Base-by-base conservation (phyloP, 1,140 invertebrate species). In the Eurosta solidaginis region DNA sequence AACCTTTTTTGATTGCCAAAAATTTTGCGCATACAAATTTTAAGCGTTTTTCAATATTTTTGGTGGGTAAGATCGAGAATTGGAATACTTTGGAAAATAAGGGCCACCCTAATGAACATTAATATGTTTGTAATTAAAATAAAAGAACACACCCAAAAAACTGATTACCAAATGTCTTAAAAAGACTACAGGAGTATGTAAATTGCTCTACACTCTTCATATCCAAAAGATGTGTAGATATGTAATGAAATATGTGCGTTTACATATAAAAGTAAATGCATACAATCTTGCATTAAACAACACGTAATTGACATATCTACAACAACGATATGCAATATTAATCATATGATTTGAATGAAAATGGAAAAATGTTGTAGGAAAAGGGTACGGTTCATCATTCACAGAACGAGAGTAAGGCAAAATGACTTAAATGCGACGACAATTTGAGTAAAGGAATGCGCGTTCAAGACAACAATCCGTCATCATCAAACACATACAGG, bases 101-200 rank as follows among this genome's bases (percentile, higher is more conserved):
- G n/a, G n/a, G n/a, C n/a, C n/a, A n/a, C n/a, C n/a, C n/a, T n/a
- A n/a, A n/a, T 59, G 22, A 10, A 54, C 50, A 27, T 59, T 12
- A 22, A 12, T 36, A 40, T 0, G 20, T 22, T 20, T 22, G 27
- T 68, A 40, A 68, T 68, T 68, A 29, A 36, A 68, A 36, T 68
- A 17, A 68, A 40, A 40, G 29, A 68, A 68, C 59, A 68, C 59
- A 68, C 59, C 59, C 59, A 68, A 68, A 68, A n/a, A 40, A 36
- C 20, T 20, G 33, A 68, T 68, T 68, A 20, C 2, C 33, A 40
- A 40, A 68, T 40, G 36, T 22, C 27, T 68, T 33, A 40, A 20
- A 10, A 27, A 68, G 33, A 1, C 59, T 68, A 14, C n/a, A 6
- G 12, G 9, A 68, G 40, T 52, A 40, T 7, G n/a, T 33, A 68